Percentiles rank a stretch among this genome's conserved stretches.
Evolutionary conservation across 2,888 invertebrate genomes (phyloP).

Genomic region (Torymus tubicola): DNA sequence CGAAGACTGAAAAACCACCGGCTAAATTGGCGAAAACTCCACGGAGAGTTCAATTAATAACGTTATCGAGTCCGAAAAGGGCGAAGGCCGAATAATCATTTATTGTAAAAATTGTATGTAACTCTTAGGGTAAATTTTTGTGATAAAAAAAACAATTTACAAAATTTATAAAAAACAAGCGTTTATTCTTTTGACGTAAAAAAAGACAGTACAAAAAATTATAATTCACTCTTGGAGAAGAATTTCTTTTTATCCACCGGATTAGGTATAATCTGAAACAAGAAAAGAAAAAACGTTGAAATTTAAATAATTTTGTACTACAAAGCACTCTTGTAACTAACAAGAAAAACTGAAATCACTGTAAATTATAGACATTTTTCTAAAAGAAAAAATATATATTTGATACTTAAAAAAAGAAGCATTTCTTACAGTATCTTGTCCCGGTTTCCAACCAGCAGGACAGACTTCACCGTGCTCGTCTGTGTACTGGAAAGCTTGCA

Average conservation of each 20-base stretch:
- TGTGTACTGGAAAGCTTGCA: conserved; percentile 97
- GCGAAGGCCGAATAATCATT: conserved; percentile 64
- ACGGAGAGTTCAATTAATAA: conserved; percentile 84
- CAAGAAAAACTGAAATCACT: background rate
- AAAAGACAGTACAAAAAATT: conserved; percentile 55
- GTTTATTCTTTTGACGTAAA: conserved; percentile 55
- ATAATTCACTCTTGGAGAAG: conserved; percentile 81
- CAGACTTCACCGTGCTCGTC: conserved; percentile 96
- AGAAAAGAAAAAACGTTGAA: conserved; percentile 23
- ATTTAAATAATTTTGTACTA: background rate
- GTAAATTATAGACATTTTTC: no score
- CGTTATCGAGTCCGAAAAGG: conserved; percentile 87
- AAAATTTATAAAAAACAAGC: conserved; percentile 56
- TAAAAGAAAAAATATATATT: no score
- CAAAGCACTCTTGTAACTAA: conserved; percentile 23
- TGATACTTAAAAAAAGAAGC: background rate
- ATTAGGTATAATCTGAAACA: conserved; percentile 88
- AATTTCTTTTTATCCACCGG: conserved; percentile 89
- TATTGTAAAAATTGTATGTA: conserved; percentile 24
- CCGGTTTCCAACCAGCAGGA: conserved; percentile 97
- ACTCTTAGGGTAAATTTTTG: conserved; percentile 36
- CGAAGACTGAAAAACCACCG: conserved; percentile 62
- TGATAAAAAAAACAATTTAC: conserved; percentile 54
- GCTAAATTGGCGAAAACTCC: conserved; percentile 78
- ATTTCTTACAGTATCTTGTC: conserved; percentile 88